Conservation (phyloP, 64 coral and sea anemone species). For the Orbicella faveolata region DNA sequence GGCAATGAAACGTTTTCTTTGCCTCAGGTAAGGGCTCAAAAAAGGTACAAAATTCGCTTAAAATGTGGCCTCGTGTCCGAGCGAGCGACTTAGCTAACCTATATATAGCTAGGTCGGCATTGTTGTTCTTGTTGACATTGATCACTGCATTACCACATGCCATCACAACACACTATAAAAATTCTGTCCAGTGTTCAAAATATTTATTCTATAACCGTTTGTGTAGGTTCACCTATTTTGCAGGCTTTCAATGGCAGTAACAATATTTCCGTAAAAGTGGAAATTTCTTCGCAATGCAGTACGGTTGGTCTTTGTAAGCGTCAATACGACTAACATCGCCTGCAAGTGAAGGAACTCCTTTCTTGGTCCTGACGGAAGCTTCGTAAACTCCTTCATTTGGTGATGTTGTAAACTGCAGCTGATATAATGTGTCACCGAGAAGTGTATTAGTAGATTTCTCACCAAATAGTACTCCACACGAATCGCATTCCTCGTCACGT, state of each 20-base stretch:
- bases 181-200: too few species aligned
- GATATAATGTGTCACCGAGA: constrained; percentile 9
- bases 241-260: neutral
- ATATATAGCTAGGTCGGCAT: too few species aligned
- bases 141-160: too few species aligned
- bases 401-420: constrained; percentile 17
- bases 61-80: too few species aligned
- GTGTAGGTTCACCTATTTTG: neutral
- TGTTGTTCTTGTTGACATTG: too few species aligned
- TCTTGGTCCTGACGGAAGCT: neutral
- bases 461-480: neutral
- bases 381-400: constrained; percentile 31
- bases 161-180: too few species aligned
- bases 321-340: constrained; percentile 38
- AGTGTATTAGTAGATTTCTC: constrained; percentile 13
- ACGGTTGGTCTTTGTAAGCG: constrained; percentile 28
- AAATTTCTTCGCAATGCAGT: constrained; percentile 12
- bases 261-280: constrained; percentile 33
- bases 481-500: constrained; percentile 9
- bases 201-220: too few species aligned
- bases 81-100: too few species aligned
- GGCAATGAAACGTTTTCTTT: too few species aligned
- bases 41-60: too few species aligned
- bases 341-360: neutral
- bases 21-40: too few species aligned